Evolutionary conservation across 2,888 invertebrate genomes (phyloP).

Genomic region (Punctoribates punctum): DNA sequence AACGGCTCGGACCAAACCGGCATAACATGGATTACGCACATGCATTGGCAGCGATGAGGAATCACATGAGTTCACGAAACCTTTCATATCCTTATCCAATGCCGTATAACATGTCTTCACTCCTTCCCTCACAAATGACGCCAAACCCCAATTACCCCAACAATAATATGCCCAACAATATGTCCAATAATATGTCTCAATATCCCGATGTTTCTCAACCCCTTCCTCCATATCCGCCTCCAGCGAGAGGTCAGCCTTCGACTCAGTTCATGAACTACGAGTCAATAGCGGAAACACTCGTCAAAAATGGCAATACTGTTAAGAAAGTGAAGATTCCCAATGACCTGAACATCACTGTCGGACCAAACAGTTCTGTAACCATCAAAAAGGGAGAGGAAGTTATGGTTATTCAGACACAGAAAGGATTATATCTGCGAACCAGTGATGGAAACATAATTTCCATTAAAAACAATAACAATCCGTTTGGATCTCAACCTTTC

Average conservation of each 20-base stretch:
- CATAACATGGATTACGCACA: not conserved
- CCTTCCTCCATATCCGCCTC: constrained; percentile 29
- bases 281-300: constrained; percentile 16
- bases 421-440: constrained; percentile 91
- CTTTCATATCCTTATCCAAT: not conserved
- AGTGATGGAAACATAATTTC: constrained; percentile 93
- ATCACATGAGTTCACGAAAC: not conserved
- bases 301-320: not conserved
- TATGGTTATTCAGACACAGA: constrained; percentile 87
- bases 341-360: constrained; percentile 70
- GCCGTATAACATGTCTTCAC: not conserved
- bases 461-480: constrained; percentile 56
- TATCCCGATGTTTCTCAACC: constrained; percentile 10
- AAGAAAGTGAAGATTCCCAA: not conserved
- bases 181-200: not conserved
- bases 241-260: not conserved
- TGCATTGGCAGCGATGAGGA: not conserved
- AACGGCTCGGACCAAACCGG: constrained; percentile 59
- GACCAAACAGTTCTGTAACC: constrained; percentile 81
- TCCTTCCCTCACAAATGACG: not conserved
- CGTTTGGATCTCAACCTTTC: not conserved
- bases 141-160: not conserved
- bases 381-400: constrained; percentile 90
- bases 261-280: not conserved
- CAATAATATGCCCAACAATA: not conserved